Percentiles rank a stretch among this genome's conserved stretches.
Conservation (phyloP, 2,888 invertebrate species). For the Sinodicranocentrus sp. region DNA sequence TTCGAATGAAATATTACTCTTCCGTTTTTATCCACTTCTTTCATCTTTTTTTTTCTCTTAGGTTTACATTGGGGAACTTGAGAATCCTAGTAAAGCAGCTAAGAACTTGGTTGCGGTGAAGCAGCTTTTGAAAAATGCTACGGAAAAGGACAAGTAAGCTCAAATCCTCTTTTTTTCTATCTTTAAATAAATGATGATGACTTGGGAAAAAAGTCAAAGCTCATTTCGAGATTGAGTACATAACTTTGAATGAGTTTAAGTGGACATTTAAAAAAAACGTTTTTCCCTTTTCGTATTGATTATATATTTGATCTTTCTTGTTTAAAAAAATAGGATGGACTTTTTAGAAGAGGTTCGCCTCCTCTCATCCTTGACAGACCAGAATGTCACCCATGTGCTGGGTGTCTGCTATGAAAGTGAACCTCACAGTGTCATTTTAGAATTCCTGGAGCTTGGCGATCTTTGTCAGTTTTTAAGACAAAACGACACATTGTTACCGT, state of each 20-base stretch:
- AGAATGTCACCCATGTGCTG: conserved; percentile 89
- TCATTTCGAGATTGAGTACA: conserved; percentile 19
- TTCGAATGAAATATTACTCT: conserved; percentile 39
- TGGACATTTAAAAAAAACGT: too few species aligned
- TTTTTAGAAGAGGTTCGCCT: conserved; percentile 92
- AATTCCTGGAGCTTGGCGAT: conserved; percentile 92
- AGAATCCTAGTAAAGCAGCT: conserved; percentile 70
- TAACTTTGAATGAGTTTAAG: background rate
- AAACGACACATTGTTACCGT: conserved; percentile 78
- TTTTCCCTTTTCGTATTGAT: conserved; percentile 63
- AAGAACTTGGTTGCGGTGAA: conserved; percentile 92
- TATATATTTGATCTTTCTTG: conserved; percentile 39
- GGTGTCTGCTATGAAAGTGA: conserved; percentile 89
- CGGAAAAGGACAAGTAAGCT: conserved; percentile 87
- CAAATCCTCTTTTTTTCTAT: background rate
- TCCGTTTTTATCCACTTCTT: conserved; percentile 42
- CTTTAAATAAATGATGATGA: background rate
- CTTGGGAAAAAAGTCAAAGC: conserved; percentile 7
- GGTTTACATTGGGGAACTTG: conserved; percentile 76
- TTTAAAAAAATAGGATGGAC: conserved; percentile 83
- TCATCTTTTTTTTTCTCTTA: conserved; percentile 39
- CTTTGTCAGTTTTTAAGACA: conserved; percentile 84
- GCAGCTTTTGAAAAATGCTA: conserved; percentile 88
- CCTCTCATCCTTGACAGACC: conserved; percentile 89
- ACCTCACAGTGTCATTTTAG: conserved; percentile 91